Evolutionary conservation across 2,113 vertebrate genomes (phyloP).

Genomic region (Trogon melanurus): DNA sequence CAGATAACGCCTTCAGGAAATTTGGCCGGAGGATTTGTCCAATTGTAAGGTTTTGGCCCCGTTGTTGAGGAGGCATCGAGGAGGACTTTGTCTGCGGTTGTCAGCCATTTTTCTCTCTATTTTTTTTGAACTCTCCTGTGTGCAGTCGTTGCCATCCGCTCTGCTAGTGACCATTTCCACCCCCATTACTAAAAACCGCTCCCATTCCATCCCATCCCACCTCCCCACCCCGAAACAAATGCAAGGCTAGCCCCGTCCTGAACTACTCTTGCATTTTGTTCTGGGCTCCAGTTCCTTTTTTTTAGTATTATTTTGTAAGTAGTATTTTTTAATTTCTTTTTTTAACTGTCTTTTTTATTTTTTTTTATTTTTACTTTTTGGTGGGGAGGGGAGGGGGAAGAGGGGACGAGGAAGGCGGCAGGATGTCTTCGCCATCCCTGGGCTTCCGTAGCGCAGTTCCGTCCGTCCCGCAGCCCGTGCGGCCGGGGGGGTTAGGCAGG

Average conservation of each 20-base stretch:
- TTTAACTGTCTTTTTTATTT: not conserved
- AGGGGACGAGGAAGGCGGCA: not conserved
- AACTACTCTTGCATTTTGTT: constrained; percentile 71
- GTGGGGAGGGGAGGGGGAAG: constrained; percentile 64
- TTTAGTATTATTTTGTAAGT: not conserved
- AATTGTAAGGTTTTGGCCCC: constrained; percentile 23
- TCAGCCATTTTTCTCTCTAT: constrained; percentile 65
- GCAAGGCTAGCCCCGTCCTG: constrained; percentile 49
- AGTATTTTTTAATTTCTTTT: not conserved
- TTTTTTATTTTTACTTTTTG: constrained; percentile 24
- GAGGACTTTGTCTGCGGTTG: constrained; percentile 45
- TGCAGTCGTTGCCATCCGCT: constrained; percentile 70
- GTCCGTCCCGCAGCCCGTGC: not conserved
- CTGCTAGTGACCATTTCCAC: constrained; percentile 72
- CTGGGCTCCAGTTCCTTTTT: constrained; percentile 39
- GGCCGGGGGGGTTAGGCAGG: constrained; percentile 3
- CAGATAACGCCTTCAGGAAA: constrained; percentile 3
- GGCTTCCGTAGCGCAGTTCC: constrained; percentile 25
- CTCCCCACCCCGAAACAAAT: constrained; percentile 66
- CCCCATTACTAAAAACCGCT: constrained; percentile 66
- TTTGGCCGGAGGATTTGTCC: constrained; percentile 12
- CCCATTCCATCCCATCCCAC: constrained; percentile 72
- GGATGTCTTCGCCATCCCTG: constrained; percentile 21
- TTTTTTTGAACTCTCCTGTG: constrained; percentile 36
- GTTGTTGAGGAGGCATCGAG: not conserved